These are phyloP conservation scores for Trinorchestia longiramus DNA, from an alignment of 1,140 invertebrate species.

Conservation along the genomic window DNA sequence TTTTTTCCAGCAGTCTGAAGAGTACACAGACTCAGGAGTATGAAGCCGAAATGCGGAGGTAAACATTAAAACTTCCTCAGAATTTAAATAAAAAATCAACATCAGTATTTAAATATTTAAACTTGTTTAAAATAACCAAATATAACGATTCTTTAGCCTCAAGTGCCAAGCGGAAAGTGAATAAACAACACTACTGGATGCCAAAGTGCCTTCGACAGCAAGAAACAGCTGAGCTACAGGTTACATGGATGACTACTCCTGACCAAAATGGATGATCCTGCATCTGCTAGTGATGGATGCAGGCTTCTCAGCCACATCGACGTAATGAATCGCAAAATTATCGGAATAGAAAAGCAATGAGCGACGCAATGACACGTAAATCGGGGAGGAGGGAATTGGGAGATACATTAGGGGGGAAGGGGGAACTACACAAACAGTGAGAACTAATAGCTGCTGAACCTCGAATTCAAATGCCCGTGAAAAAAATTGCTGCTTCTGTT, in stretches of 20 bases:
- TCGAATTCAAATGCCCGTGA: not conserved
- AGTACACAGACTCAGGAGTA: no score
- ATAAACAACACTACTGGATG: no score
- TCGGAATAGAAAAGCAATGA: conserved; percentile 49
- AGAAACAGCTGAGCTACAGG: not conserved
- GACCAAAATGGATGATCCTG: not conserved
- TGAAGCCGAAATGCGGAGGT: no score
- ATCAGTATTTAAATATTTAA: no score
- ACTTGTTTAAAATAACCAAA: no score
- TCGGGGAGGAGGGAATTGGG: not conserved
- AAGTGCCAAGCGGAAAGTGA: no score
- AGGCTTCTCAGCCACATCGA: not conserved
- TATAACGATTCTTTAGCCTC: no score
- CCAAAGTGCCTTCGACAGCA: not conserved
- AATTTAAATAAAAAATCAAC: no score
- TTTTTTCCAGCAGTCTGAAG: no score
- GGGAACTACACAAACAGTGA: not conserved
- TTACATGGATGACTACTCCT: not conserved
- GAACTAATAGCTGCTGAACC: not conserved
- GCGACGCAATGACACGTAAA: conserved; percentile 14
- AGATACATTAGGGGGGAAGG: not conserved
- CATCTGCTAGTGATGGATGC: not conserved
- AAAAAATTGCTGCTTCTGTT: not conserved
- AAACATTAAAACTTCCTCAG: no score
- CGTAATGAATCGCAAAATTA: conserved; percentile 49